phyloP scores from a whole-genome alignment of 2,113 vertebrate species.

The Todiramphus saurophagus region DNA sequence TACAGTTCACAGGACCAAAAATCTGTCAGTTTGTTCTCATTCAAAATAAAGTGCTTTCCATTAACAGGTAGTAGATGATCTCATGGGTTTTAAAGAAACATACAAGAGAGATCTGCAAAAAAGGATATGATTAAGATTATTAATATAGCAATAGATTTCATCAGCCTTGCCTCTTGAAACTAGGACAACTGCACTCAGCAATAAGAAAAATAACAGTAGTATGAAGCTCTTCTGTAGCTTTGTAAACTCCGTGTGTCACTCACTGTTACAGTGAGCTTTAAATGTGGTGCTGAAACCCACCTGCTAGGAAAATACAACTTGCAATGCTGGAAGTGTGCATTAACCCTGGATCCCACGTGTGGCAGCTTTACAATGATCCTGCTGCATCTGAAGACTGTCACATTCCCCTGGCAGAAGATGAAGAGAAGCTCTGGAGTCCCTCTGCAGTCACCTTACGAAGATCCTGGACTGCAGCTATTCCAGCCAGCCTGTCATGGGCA shows the following conservation, averaged over 20 bases:
- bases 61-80: constrained; percentile 28
- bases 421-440: not conserved
- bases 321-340: not conserved
- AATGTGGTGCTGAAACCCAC: not conserved
- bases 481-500: not conserved
- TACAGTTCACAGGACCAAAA: constrained; percentile 45
- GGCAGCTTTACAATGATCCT: not conserved
- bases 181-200: not conserved
- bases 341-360: not conserved
- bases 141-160: constrained; percentile 38
- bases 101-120: not conserved
- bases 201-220: not conserved
- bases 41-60: constrained; percentile 53
- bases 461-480: not conserved
- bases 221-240: not conserved
- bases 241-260: not conserved
- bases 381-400: not conserved
- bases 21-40: constrained; percentile 10
- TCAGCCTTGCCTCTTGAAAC: not conserved
- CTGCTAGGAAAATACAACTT: not conserved
- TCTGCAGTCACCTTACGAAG: not conserved
- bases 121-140: not conserved
- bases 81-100: constrained; percentile 34
- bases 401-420: not conserved
- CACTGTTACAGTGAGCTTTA: not conserved